Base-by-base conservation (phyloP, 2,797 vertebrate genomes). In the Dromococcyx pavoninus region DNA sequence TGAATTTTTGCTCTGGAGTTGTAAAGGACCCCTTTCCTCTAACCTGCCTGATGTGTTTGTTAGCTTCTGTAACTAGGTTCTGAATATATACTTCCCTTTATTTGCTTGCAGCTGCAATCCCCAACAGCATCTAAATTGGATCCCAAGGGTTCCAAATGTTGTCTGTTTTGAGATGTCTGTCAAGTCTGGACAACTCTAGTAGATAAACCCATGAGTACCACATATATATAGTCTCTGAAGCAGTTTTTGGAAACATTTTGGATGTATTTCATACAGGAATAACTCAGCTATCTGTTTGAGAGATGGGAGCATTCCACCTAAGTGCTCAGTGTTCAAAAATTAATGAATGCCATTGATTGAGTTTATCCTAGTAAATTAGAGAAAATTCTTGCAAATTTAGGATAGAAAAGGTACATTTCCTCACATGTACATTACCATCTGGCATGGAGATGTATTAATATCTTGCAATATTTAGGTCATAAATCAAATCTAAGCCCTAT, bases 391-490 rank as follows among this genome's bases (percentile, higher is more conserved):
- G 71, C 71, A 73, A 48, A 88, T 94, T 95, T 83, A 76, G 48
- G 84, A 75, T 74, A 81, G 93, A 60, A 96, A 96, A 97, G 96
- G 95, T 97, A 94, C 94, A 92, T 97, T 96, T 96, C 74, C 79
- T 93, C 91, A 72, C 75, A 50, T 61, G 95, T 69, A 83, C 90
- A 78, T 96, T 97, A 87, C 93, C 94, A 96, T 96, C 96, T 96
- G 89, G 93, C 4, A 0, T 89, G 88, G 95, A 96, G 94, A 96
- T 94, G 54, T 96, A 97, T 97, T 96, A 97, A 96, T 96, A 96
- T 97, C 94, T 95, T 93, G 85, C 73, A 93, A 93, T 97, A 97
- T 97, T 97, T 97, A 95, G 95, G 97, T 96, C 94, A 97, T 96
- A 96, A 96, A 97, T 97, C 96, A 97, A 95, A 97, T 86, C 86